Evolutionary conservation across 2,888 invertebrate genomes (phyloP), one percentile per base, ranked within the genome.

Genomic region (Andrena fulva): DNA sequence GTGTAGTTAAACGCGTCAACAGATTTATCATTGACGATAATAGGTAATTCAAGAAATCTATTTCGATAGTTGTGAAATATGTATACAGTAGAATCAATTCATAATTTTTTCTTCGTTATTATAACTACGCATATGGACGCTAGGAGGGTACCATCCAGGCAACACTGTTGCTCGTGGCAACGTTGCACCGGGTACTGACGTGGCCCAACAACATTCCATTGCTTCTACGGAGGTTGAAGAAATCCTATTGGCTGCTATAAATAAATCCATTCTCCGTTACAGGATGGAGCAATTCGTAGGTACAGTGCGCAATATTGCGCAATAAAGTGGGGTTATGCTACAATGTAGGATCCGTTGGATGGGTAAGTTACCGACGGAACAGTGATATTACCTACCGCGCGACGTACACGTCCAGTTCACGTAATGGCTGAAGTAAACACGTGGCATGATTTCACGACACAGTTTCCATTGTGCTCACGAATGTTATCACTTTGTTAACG

Each of bases 371-470:
- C n/a, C 71, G 24, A n/a, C 52, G 2, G 4, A 24, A 8, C 8
- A 33, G 12, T 20, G 27, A 20, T 12, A 10, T 67, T 54, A 33
- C 52, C 52, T 8, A 54, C 67, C 10, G 52, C 20, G 20, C 52
- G 20, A 52, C 8, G 20, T 20, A 20, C 20, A 52, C 20, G 8
- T 52, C 20, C 8, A 52, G 20, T 20, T 52, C 20, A 52, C 20
- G 8, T 6, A 12, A 12, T 10, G 24, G 83, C 85, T 77, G 87
- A 84, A 10, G 62, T 20, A 87, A 90, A 86, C 86, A 87, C 85
- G 16, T 42, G 16, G 42, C 42, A 16, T 16, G 16, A 42, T 42
- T 42, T 42, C 42, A 16, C 16, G 42, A 5, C 42, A 42, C 16
- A 42, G 16, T 42, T 16, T 42, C 16, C 42, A 42, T 16, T 1